Base-by-base conservation (phyloP, 2,797 vertebrate species). In the Crossoptilon crossoptilon region DNA sequence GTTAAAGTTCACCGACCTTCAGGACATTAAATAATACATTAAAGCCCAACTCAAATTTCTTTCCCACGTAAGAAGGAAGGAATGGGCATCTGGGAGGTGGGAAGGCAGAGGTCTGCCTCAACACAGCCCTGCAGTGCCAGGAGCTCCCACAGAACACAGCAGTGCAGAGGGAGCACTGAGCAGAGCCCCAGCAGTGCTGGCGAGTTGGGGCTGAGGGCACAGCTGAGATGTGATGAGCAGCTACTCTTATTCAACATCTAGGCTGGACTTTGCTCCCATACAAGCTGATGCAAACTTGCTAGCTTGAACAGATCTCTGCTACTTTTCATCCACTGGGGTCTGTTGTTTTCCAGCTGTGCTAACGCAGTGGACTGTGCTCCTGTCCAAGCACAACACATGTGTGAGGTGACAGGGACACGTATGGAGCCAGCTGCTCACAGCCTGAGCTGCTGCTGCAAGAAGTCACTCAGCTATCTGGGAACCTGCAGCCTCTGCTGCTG, bases 21-120 rank as follows among this genome's bases (percentile, higher is more conserved):
- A 83, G 81, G 64, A 63, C 39, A 63, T 59, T 4, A 82, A 72
- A 59, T 67, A 56, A 44, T 72, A 90, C 79, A 73, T 73, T 77
- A 63, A 84, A 75, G 46, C 14, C 14, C 71, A 90, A 94, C 87
- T 69, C 53, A 72, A 75, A 84, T 58, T 48, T 88, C 72, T 43
- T 92, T 59, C 76, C 69, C 27, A 29, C 68, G 62, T 24, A 71
- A 18, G 46, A 58, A 44, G 46, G 56, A 55, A 29, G 26, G 43
- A 11, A 26, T 0, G 2, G 35, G 74, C 84, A 72, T 81, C 3
- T 75, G 51, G 63, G 67, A 16, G 16, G 51, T 27, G 49, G 26
- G 49, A 51, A 84, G 35, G 33, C 1, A 46, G 39, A 37, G 39
- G 37, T 27, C n/a, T 63, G 58, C 35, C 48, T 56, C 58, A 71